Percentiles rank a stretch among this genome's conserved stretches.
Evolutionary conservation across 2,888 invertebrate species (phyloP).

Genomic region (Caenorhabditis parvicauda): DNA sequence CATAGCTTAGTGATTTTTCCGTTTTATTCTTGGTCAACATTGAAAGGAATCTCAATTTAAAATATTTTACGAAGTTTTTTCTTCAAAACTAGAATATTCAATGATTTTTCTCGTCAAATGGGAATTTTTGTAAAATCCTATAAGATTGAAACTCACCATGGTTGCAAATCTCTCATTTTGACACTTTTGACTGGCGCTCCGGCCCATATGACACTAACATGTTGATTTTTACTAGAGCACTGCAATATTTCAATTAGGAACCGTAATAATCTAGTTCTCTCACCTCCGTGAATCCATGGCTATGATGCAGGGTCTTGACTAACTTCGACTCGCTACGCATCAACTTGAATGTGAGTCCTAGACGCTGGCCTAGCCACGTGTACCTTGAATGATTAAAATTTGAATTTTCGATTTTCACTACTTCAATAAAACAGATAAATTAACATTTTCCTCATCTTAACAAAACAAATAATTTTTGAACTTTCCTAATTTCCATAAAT

Average conservation of each 20-base stretch:
- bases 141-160: constrained; percentile 17
- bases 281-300: constrained; percentile 56
- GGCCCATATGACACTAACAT: constrained; percentile 87
- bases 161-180: constrained; percentile 32
- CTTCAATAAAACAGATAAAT: too few relatives aligned
- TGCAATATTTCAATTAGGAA: constrained; percentile 48
- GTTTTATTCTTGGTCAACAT: too few relatives aligned
- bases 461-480: too few relatives aligned
- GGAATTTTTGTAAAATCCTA: too few relatives aligned
- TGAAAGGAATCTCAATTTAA: too few relatives aligned
- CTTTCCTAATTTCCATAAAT: too few relatives aligned
- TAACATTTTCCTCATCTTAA: too few relatives aligned
- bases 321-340: constrained; percentile 65
- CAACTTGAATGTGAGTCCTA: constrained; percentile 64
- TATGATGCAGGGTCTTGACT: constrained; percentile 58
- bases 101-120: too few relatives aligned
- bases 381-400: constrained; percentile 4
- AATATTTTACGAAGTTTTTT: too few relatives aligned
- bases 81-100: too few relatives aligned
- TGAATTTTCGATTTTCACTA: neutral
- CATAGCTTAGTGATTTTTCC: too few relatives aligned
- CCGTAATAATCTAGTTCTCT: neutral
- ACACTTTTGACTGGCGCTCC: constrained; percentile 83
- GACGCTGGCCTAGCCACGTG: constrained; percentile 28
- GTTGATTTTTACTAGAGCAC: constrained; percentile 73